Evolutionary conservation across 2,113 vertebrate species (phyloP), one percentile per base, ranked within the genome.

Genomic region (Microcebus lehilahytsara): DNA sequence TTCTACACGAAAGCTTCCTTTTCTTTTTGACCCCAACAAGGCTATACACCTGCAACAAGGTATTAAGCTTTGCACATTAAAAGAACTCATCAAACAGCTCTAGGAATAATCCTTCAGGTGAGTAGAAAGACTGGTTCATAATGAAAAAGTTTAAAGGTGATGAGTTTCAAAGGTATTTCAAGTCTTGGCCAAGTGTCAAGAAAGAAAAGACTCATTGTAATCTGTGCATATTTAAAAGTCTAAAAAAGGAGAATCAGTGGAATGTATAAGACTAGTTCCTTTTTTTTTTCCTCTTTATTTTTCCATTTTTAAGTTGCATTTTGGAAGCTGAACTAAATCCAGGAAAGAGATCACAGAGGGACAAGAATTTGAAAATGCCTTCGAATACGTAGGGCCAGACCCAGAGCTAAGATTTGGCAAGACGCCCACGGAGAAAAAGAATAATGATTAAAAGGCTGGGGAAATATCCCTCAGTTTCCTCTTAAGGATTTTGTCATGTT

Each of bases 401-500:
- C 79, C 53, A 93, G 85, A 97, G 89, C 89, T 85, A 95, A 97
- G 96, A 97, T 97, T 78, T 96, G 92, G 90, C 79, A 92, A 92
- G 64, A 80, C n/a, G 96, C 92, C 97, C 86, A 90, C 0, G 10
- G 96, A 97, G 92, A 93, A 91, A 97, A 94, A 80, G 94, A 92
- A 97, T 89, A 96, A 94, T 93, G 90, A 96, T 97, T 91, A 92
- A 95, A 95, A 96, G 79, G 49, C 89, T 92, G 90, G 95, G 84
- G 93, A 97, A 98, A 95, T 88, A 97, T 96, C 96, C 80, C 58
- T 96, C 67, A 19, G 83, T 85, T 97, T 98, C 87, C 97, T 97
- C 96, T 96, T 93, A 96, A 97, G 97, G 95, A 95, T 97, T 98
- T 96, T 97, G 86, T 96, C 72, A 22, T 96, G 93, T 98, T 96